Conservation (phyloP, 2,888 invertebrate species). For the Drosophila lacicola region DNA sequence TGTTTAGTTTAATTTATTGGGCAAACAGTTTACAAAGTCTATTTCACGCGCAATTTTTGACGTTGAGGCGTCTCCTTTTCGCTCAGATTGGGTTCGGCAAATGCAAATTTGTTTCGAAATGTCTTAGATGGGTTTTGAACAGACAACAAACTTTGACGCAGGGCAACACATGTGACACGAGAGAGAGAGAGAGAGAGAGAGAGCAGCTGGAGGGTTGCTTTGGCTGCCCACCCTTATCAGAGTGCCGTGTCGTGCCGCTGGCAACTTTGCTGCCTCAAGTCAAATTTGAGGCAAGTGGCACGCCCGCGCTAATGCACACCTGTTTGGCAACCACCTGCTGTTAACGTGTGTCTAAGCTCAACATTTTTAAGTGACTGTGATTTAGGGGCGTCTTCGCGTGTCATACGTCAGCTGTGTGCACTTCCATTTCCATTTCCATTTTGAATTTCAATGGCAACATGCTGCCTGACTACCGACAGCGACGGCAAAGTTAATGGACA, state of each 20-base stretch:
- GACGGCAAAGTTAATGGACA: constrained; percentile 74
- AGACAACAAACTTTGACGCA: constrained; percentile 41
- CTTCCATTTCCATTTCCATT: constrained; percentile 63
- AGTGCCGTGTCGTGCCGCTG: constrained; percentile 9
- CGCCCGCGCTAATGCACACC: constrained; percentile 55
- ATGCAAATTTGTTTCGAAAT: constrained; percentile 74
- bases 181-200: neutral
- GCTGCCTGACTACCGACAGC: constrained; percentile 56
- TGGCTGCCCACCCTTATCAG: constrained; percentile 56
- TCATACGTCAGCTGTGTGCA: constrained; percentile 78
- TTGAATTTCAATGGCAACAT: constrained; percentile 73
- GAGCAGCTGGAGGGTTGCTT: constrained; percentile 5
- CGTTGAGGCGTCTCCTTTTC: neutral
- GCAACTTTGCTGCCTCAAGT: constrained; percentile 41
- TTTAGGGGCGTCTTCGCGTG: constrained; percentile 69
- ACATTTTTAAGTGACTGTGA: constrained; percentile 78
- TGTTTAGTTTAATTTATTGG: constrained; percentile 53
- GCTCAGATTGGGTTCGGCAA: constrained; percentile 25
- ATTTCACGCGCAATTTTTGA: constrained; percentile 60
- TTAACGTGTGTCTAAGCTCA: constrained; percentile 64
- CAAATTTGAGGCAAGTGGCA: constrained; percentile 62
- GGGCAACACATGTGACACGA: constrained; percentile 33
- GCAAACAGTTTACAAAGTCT: constrained; percentile 76
- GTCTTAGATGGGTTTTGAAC: constrained; percentile 43
- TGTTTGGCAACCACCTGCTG: constrained; percentile 77